Evolutionary conservation across 2,888 invertebrate genomes (phyloP).

Genomic region (Lepas anatifera): DNA sequence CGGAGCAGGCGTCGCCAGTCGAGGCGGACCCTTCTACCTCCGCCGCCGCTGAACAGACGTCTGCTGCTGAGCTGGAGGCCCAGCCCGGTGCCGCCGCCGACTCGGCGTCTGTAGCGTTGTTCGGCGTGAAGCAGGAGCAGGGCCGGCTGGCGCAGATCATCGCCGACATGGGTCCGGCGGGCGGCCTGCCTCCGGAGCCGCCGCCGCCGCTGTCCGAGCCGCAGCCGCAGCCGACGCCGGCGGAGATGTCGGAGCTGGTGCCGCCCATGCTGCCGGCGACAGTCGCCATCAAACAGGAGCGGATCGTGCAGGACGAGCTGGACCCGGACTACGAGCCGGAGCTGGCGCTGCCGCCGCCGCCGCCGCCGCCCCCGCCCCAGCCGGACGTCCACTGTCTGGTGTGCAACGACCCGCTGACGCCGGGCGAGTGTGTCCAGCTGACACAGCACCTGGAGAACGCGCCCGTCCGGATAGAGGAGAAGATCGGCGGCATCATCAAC

Average conservation of each 20-base stretch:
- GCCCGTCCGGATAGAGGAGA: constrained; percentile 1
- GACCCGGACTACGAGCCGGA: background rate
- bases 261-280: too few species aligned
- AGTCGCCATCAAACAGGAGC: background rate
- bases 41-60: too few species aligned
- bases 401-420: background rate
- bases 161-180: background rate
- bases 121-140: background rate
- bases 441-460: background rate
- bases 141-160: background rate
- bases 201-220: too few species aligned
- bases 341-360: background rate
- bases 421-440: background rate
- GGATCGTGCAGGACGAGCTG: background rate
- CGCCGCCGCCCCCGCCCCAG: background rate
- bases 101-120: too few species aligned
- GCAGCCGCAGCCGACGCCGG: background rate
- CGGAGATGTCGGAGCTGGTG: too few species aligned
- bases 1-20: background rate
- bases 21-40: too few species aligned
- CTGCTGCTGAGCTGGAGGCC: too few species aligned
- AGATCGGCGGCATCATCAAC: constrained; percentile 5
- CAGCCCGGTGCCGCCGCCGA: too few species aligned
- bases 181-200: too few species aligned
- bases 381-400: background rate